A percentile compares a stretch with the other conserved stretches of the same genome.
Evolutionary conservation across 2,888 invertebrate genomes (phyloP).

Genomic region (Acanthosepion pharaonis): DNA sequence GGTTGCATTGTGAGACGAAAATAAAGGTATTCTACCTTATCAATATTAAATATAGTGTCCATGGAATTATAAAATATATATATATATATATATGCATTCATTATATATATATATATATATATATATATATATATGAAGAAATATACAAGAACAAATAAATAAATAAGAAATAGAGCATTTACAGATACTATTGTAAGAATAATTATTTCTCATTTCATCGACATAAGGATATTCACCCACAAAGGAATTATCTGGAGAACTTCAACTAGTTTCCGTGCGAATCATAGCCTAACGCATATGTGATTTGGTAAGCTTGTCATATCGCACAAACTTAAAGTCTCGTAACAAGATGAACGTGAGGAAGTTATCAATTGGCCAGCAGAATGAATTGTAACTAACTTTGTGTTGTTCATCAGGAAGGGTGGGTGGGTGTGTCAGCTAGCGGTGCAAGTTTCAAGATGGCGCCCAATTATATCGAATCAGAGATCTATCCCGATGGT

Average conservation of each 20-base stretch:
- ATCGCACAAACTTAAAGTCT: not conserved
- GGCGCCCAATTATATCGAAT: not conserved
- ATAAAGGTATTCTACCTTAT: not conserved
- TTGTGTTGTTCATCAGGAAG: not conserved
- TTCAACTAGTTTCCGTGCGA: not conserved
- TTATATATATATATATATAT: not conserved
- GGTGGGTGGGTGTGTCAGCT: not conserved
- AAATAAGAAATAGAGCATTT: too few species aligned
- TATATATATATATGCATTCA: not conserved
- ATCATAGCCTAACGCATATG: not conserved
- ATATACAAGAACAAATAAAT: too few species aligned
- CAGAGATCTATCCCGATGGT: not conserved
- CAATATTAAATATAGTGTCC: not conserved
- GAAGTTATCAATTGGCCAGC: not conserved
- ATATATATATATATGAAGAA: too few species aligned
- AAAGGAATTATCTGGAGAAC: not conserved
- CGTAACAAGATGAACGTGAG: conserved; percentile 15
- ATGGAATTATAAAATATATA: not conserved
- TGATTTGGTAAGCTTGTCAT: conserved; percentile 12
- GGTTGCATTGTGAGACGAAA: too few species aligned
- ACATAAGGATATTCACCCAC: not conserved
- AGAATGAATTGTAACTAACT: not conserved
- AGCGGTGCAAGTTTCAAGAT: not conserved
- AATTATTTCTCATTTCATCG: not conserved
- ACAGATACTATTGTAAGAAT: not conserved